A percentile compares a stretch with the other conserved stretches of the same genome.
Conservation (phyloP, 2,797 vertebrate genomes). For the Taeniopygia guttata region DNA sequence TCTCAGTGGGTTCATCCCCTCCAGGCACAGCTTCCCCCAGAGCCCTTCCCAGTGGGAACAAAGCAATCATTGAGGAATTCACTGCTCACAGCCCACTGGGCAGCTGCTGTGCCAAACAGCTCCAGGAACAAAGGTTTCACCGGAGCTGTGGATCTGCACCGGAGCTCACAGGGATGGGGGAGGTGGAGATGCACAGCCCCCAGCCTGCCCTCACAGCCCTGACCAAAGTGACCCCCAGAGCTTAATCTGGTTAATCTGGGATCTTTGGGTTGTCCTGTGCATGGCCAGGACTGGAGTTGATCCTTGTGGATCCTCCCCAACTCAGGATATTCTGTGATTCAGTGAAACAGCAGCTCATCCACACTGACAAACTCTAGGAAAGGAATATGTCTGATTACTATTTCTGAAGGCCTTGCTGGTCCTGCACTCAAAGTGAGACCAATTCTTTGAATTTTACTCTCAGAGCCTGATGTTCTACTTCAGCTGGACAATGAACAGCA, state of each 20-base stretch:
- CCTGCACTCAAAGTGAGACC: not conserved
- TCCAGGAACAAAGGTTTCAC: too few species aligned
- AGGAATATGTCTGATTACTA: not conserved
- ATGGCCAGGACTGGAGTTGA: not conserved
- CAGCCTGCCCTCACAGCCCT: not conserved
- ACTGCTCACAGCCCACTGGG: not conserved
- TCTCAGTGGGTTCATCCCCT: not conserved
- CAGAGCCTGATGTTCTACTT: not conserved
- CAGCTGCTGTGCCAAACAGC: not conserved
- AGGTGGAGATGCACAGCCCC: not conserved
- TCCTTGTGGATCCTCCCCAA: not conserved
- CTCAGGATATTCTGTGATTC: not conserved
- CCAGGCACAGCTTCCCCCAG: not conserved
- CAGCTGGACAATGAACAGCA: not conserved
- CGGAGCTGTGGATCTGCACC: not conserved
- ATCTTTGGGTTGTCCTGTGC: not conserved
- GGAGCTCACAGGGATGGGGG: not conserved
- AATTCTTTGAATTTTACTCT: not conserved
- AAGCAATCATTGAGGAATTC: not conserved
- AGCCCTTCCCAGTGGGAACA: not conserved
- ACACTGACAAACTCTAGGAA: not conserved
- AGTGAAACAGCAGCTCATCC: not conserved
- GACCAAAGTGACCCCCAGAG: not conserved
- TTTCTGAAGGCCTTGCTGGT: not conserved
- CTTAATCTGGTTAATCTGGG: not conserved